phyloP scores from a whole-genome alignment of 1,140 invertebrate genomes.

The Bombus sylvicola region DNA sequence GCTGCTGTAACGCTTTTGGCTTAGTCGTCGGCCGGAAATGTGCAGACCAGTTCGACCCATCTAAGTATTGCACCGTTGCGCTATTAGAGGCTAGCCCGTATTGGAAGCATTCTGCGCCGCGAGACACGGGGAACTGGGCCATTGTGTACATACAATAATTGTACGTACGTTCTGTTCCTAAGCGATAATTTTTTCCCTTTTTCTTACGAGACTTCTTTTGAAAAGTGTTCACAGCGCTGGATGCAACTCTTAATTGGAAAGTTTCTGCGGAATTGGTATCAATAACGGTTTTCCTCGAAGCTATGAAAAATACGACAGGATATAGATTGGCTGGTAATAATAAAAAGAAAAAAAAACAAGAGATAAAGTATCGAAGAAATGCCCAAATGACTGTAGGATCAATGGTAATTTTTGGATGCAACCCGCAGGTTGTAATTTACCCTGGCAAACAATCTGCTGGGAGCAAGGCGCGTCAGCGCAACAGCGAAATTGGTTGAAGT shows the following conservation, averaged over 20 bases:
- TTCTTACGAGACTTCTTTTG: neutral
- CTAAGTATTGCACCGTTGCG: slow-evolving; percentile 33
- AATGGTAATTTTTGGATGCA: neutral
- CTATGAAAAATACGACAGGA: neutral
- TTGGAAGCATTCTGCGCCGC: slow-evolving; percentile 12
- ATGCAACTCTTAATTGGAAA: neutral
- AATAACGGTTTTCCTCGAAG: neutral
- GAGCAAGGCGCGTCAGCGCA: neutral
- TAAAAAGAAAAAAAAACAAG: neutral
- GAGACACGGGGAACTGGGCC: slow-evolving; percentile 9
- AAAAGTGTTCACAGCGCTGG: neutral
- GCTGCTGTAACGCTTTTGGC: slow-evolving; percentile 34
- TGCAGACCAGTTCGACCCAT: slow-evolving; percentile 23
- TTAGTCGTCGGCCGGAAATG: slow-evolving; percentile 2
- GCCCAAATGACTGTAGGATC: neutral
- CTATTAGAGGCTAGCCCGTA: slow-evolving; percentile 11
- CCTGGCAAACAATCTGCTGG: too few relatives aligned
- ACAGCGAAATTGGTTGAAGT: neutral
- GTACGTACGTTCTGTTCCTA: neutral
- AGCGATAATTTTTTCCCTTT: neutral
- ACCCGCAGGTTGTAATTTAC: neutral
- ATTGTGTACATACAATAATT: slow-evolving; percentile 11
- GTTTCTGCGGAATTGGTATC: neutral
- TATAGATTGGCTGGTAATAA: neutral
- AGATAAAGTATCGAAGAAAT: neutral